Evolutionary conservation across 2,888 invertebrate species (phyloP).

Genomic region (Noctuana brunneofusca): DNA sequence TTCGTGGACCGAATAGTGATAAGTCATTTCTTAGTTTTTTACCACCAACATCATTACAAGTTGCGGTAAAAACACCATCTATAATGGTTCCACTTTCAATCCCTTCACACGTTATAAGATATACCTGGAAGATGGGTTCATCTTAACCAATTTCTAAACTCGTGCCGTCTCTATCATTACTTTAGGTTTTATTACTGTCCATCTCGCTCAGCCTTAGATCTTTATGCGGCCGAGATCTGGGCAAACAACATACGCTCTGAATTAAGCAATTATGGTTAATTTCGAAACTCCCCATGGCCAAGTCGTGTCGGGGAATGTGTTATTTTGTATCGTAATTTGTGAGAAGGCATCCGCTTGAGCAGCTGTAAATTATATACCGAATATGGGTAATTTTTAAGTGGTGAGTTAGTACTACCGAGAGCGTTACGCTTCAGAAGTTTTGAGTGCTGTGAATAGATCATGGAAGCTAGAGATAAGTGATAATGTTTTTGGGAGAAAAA

Average conservation of each 20-base stretch:
- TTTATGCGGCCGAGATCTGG: conserved; percentile 62
- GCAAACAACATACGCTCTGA: conserved; percentile 72
- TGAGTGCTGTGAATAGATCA: conserved; percentile 27
- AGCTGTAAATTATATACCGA: conserved; percentile 78
- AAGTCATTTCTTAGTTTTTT: conserved; percentile 47
- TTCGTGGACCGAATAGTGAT: conserved; percentile 44
- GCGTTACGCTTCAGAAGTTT: conserved; percentile 45
- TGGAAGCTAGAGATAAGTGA: not conserved
- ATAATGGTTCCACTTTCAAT: conserved; percentile 70
- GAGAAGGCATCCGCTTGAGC: conserved; percentile 79
- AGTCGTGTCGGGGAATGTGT: conserved; percentile 76
- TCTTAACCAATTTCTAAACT: conserved; percentile 45
- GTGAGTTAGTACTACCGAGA: conserved; percentile 56
- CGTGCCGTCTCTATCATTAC: conserved; percentile 51
- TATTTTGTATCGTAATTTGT: conserved; percentile 82
- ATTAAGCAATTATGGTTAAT: conserved; percentile 83
- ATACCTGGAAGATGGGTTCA: conserved; percentile 68
- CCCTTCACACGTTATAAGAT: conserved; percentile 73
- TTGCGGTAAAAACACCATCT: conserved; percentile 59
- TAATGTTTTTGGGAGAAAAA: not conserved
- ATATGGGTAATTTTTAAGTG: conserved; percentile 61
- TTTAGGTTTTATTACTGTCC: conserved; percentile 41
- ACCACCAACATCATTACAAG: conserved; percentile 51
- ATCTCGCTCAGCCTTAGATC: conserved; percentile 52
- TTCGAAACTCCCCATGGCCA: conserved; percentile 75